Base-by-base conservation (phyloP, 2,797 vertebrate species). In the Buceros bicornis region DNA sequence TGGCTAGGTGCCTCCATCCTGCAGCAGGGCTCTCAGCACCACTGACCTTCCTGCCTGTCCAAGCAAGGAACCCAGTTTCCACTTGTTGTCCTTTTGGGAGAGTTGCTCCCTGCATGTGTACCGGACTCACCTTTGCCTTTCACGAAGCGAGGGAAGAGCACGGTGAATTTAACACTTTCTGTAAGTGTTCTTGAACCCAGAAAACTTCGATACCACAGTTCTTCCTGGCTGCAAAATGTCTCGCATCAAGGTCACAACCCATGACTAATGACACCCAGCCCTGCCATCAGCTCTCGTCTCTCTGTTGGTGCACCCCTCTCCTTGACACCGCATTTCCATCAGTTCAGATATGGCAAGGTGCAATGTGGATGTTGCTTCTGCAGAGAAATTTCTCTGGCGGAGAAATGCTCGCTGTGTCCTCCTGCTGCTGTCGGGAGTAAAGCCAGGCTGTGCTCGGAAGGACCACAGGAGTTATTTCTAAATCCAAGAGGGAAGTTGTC, bases 81-180 rank as follows among this genome's bases (percentile, higher is more conserved):
- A 13, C 11, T 10, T 42, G 5, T 3, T 29, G 50, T 31, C 28
- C 69, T 19, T 40, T 15, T 15, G 67, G 60, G 16, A 61, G 19
- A 26, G n/a, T 35, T 54, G 33, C 29, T 57, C 10, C 0, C 24
- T 64, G 43, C 11, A 24, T 1, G 0, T 5, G 40, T 19, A 4
- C 53, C 51, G 45, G 43, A 56, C 6, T 78, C 0, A 0, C 19
- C 31, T 76, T 61, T 10, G 5, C 12, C 25, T 29, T 37, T 53
- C 51, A 29, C 53, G 35, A 10, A 73, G 45, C 2, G 42, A 11
- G 8, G 10, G 10, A 33, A 70, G 43, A 93, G 24, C 74, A 16
- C n/a, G 5, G 1, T 29, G 74, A n/a, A 80, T 64, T 53, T 42
- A 16, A 18, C 14, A n/a, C 43, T 6, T 89, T 11, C 64, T 64